Evolutionary conservation across 2,113 vertebrate species (phyloP).

Genomic region (Cebidichthys violaceus): DNA sequence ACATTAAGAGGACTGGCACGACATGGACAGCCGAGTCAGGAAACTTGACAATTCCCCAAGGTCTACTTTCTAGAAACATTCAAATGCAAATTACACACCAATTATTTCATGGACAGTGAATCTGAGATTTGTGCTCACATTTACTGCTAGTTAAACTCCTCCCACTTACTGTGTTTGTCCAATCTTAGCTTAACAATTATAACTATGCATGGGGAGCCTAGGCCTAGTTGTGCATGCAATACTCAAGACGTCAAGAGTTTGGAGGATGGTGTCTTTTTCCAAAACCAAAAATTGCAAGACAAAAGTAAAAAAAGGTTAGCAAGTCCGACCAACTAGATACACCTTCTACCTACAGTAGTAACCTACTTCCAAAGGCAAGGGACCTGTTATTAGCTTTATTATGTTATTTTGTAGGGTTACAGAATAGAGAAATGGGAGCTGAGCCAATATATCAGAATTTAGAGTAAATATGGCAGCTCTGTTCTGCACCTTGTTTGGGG

Average conservation of each 20-base stretch:
- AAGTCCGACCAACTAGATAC: background rate
- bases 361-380: background rate
- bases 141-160: background rate
- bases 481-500: background rate
- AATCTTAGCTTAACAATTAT: constrained; percentile 25
- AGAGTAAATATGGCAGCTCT: background rate
- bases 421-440: background rate
- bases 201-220: background rate
- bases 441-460: background rate
- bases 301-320: background rate
- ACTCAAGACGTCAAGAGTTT: background rate
- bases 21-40: constrained; percentile 35
- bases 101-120: constrained; percentile 8
- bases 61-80: constrained; percentile 11
- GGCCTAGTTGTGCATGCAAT: background rate
- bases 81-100: constrained; percentile 4
- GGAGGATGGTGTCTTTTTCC: background rate
- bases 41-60: constrained; percentile 19
- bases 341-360: background rate
- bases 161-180: constrained; percentile 33
- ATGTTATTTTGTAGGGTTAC: background rate
- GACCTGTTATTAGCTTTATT: background rate
- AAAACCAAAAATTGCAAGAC: background rate
- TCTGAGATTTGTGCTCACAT: constrained; percentile 19
- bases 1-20: constrained; percentile 35